Percentiles rank a stretch among this genome's conserved stretches.
These are phyloP conservation scores for Thomomys bottae DNA, from an alignment of 2,113 vertebrate species.

Conservation along the genomic window DNA sequence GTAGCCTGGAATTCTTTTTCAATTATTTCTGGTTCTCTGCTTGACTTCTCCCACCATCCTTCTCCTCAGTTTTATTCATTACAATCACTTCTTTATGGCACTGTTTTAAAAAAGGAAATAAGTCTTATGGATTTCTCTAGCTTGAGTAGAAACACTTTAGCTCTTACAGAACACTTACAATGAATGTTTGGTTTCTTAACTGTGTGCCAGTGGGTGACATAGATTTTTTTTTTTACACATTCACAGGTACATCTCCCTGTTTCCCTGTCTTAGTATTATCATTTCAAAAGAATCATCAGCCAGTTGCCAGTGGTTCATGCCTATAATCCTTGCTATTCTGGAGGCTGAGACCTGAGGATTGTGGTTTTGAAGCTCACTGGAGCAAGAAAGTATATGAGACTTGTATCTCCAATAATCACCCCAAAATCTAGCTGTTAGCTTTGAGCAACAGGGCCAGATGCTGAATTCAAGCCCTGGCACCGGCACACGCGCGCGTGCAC, in stretches of 20 bases:
- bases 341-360: too few species aligned
- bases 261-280: not conserved
- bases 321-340: too few species aligned
- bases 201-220: not conserved
- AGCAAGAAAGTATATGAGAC: too few species aligned
- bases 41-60: not conserved
- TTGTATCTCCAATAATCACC: too few species aligned
- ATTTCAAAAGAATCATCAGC: not conserved
- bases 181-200: not conserved
- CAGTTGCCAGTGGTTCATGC: too few species aligned
- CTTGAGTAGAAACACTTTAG: not conserved
- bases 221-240: constrained; percentile 36
- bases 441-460: too few species aligned
- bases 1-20: constrained; percentile 41
- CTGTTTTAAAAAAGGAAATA: constrained; percentile 33
- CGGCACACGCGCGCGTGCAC: too few species aligned
- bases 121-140: constrained; percentile 1
- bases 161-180: not conserved
- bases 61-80: not conserved
- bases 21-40: constrained; percentile 29
- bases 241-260: not conserved
- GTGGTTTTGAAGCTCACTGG: too few species aligned
- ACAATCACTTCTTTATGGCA: constrained; percentile 32
- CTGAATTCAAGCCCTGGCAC: too few species aligned
- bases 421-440: too few species aligned